These are phyloP conservation scores for Xerus inauris DNA, from an alignment of 2,113 vertebrate genomes.

Conservation along the genomic window DNA sequence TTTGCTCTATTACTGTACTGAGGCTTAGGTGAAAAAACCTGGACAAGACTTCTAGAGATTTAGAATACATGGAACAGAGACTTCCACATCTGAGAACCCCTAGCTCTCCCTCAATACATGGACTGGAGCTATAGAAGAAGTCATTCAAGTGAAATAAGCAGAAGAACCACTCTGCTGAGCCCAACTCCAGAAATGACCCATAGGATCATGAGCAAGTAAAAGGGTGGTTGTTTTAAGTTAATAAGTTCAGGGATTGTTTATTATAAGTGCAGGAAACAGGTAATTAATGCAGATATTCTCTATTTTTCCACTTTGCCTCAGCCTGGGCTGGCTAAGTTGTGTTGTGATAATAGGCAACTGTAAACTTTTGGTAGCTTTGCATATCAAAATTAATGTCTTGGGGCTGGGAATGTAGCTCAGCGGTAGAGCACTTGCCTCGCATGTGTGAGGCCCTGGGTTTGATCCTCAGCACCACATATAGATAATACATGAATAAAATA, in stretches of 20 bases:
- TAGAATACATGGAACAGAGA: not conserved
- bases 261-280: not conserved
- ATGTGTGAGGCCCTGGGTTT: too few relatives aligned
- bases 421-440: too few relatives aligned
- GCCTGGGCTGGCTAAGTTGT: not conserved
- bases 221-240: not conserved
- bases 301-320: not conserved
- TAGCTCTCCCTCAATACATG: fast-evolving
- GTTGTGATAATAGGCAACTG: not conserved
- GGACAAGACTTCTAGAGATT: not conserved
- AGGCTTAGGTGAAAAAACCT: not conserved
- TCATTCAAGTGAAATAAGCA: not conserved
- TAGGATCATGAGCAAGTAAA: not conserved
- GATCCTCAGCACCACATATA: too few relatives aligned
- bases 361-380: not conserved
- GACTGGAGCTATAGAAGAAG: not conserved
- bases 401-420: too few relatives aligned
- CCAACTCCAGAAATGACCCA: not conserved
- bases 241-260: not conserved
- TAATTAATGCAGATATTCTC: not conserved
- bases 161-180: not conserved
- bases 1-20: not conserved
- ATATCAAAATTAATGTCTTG: not conserved
- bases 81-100: not conserved
- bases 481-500: too few relatives aligned